These are phyloP conservation scores for Ferrisia virgata DNA, from an alignment of 2,888 invertebrate species.

Conservation along the genomic window DNA sequence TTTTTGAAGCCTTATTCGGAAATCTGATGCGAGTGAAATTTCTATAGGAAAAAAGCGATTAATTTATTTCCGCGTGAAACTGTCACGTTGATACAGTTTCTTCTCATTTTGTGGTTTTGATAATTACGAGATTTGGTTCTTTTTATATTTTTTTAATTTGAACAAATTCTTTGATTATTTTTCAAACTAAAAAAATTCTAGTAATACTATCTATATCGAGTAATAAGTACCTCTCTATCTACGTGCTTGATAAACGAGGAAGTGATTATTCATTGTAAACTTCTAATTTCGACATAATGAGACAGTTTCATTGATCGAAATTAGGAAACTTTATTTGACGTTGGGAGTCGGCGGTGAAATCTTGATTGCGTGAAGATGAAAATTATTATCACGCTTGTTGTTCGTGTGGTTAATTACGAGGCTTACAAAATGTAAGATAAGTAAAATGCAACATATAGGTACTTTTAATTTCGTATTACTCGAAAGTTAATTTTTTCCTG, in stretches of 20 bases:
- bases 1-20: neutral
- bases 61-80: neutral
- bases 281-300: neutral
- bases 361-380: neutral
- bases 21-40: neutral
- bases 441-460: neutral
- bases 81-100: neutral
- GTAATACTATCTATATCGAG: neutral
- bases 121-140: neutral
- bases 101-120: neutral
- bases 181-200: neutral
- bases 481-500: too few species aligned
- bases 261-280: neutral
- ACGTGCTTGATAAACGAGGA: too few species aligned
- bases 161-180: neutral
- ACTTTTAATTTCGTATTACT: neutral
- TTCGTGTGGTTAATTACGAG: neutral
- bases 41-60: neutral
- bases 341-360: neutral
- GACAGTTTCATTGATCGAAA: neutral
- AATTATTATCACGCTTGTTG: too few species aligned
- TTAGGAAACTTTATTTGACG: neutral
- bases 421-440: too few species aligned
- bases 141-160: neutral
- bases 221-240: too few species aligned